Conservation (phyloP, 2,797 vertebrate species). For the Anolis apletophallus region DNA sequence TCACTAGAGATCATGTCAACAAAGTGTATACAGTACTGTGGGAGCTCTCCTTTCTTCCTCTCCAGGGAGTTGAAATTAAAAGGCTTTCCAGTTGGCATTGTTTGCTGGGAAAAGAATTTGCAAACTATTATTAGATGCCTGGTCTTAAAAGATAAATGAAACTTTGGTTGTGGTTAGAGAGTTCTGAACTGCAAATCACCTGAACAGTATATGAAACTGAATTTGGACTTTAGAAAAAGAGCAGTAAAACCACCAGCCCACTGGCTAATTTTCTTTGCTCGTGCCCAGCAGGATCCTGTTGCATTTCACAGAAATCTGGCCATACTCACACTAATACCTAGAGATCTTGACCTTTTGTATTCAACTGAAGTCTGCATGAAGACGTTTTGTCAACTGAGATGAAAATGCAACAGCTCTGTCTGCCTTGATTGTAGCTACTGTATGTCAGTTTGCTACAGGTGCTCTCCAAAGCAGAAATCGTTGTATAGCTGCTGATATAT, state of each 20-base stretch:
- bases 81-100: constrained; percentile 38
- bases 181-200: constrained; percentile 14
- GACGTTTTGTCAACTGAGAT: background rate
- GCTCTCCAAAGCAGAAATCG: constrained; percentile 19
- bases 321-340: background rate
- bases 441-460: fast-evolving
- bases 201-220: constrained; percentile 9
- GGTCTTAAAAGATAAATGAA: constrained; percentile 34
- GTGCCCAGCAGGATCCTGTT: background rate
- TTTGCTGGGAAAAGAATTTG: constrained; percentile 33
- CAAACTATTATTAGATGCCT: constrained; percentile 37
- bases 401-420: constrained; percentile 11
- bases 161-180: constrained; percentile 45
- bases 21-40: constrained; percentile 35
- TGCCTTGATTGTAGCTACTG: fast-evolving
- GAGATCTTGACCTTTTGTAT: background rate
- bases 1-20: constrained; percentile 47
- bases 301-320: background rate
- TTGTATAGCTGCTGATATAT: background rate
- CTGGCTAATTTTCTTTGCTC: background rate
- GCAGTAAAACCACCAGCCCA: background rate
- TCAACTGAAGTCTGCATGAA: background rate
- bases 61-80: constrained; percentile 34
- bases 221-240: background rate
- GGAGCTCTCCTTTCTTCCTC: constrained; percentile 3